Base-by-base conservation (phyloP, 2,888 invertebrate genomes). In the Dynastes grantii region DNA sequence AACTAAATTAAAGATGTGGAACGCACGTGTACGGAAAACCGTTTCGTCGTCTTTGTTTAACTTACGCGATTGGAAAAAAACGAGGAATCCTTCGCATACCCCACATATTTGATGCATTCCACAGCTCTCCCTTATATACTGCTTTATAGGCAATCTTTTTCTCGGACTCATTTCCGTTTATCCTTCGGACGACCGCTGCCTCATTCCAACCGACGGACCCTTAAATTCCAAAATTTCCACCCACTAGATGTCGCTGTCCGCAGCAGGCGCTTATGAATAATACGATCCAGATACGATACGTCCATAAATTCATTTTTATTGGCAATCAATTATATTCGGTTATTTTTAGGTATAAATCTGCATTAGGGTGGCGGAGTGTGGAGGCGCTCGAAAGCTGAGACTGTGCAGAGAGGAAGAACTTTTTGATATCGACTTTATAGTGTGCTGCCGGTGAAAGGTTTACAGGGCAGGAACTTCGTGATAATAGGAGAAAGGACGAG, bases 291-390 rank as follows among this genome's bases (percentile, higher is more conserved):
- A 85, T 85, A 85, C 84, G 84, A 83, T 84, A 84, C 84, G 83
- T 84, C 83, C 84, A 85, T 85, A 85, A 85, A 85, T 85, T 83
- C 84, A 80, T 85, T 85, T 85, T 86, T 86, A 86, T 85, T 85
- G 85, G 83, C 84, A 83, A 85, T 85, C 85, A 86, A 86, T 85
- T 86, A 85, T 73, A 71, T 64, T 70, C 79, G 77, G 70, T 79
- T 79, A 79, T 79, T 79, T 79, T 79, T 76, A 73, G 76, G 58
- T 77, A 79, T 79, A 79, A 79, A 79, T 79, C 77, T 79, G 79
- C 79, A 79, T 79, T 77, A 73, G 77, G 68, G 71, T 40, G 16
- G 79, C 22, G 45, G 53, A 63, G 55, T 22, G 67, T 37, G 76
- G 63, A 27, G 76, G 63, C 55, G 76, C 65, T 32, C 40, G 67